These are phyloP conservation scores for Drosophila affinis DNA, from an alignment of 2,888 invertebrate species.

Conservation along the genomic window DNA sequence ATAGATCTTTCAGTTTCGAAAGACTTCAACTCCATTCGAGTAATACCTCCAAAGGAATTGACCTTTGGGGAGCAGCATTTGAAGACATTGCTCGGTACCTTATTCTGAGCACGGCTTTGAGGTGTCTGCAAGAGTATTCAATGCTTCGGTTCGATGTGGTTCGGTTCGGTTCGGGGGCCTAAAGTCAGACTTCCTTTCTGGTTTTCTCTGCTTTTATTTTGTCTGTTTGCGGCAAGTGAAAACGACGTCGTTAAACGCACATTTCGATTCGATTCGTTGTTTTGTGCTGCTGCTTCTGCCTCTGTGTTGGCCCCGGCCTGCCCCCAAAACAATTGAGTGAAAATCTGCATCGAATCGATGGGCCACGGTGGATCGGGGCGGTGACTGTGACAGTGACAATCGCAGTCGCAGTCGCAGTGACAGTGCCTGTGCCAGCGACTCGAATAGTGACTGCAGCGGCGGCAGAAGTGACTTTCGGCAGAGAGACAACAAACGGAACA, in stretches of 20 bases:
- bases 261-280: constrained; percentile 38
- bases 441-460: not conserved
- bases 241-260: constrained; percentile 57
- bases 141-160: not conserved
- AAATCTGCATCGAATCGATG: constrained; percentile 66
- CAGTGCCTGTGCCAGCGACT: constrained; percentile 1
- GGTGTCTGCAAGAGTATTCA: not conserved
- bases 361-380: constrained; percentile 2
- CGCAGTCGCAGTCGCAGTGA: not conserved
- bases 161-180: not conserved
- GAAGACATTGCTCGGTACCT: too few relatives aligned
- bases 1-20: too few relatives aligned
- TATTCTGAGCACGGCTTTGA: too few relatives aligned
- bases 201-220: constrained; percentile 19
- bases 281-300: not conserved
- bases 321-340: constrained; percentile 63
- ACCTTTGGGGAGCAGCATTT: too few relatives aligned
- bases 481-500: constrained; percentile 7
- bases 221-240: constrained; percentile 49
- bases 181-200: not conserved
- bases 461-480: constrained; percentile 3
- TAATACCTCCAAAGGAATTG: too few relatives aligned
- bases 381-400: not conserved
- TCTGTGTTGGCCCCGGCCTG: constrained; percentile 1
- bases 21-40: too few relatives aligned